Conservation (phyloP, 2,888 invertebrate genomes). For the Andricus quercusramuli region DNA sequence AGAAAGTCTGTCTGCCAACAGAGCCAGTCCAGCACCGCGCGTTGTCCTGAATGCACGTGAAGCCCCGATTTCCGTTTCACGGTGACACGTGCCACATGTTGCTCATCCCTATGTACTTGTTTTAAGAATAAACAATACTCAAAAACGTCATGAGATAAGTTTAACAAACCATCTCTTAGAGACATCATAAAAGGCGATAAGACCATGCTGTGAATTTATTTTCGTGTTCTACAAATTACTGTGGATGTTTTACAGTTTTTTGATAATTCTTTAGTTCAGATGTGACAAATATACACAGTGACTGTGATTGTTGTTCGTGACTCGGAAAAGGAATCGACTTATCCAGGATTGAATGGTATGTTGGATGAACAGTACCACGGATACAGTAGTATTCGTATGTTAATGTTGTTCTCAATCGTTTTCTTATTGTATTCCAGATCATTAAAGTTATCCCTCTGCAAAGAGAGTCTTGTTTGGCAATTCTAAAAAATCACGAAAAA, state of each 20-base stretch:
- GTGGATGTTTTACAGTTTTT: neutral
- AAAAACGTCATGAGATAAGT: neutral
- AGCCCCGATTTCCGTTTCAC: neutral
- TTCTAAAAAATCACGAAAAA: too few species aligned
- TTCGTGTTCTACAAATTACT: neutral
- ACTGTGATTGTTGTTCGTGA: conserved; percentile 32
- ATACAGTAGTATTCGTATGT: neutral
- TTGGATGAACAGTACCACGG: neutral
- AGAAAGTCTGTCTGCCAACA: conserved; percentile 44
- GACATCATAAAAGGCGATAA: neutral
- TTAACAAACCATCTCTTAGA: neutral
- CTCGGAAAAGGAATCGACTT: conserved; percentile 7
- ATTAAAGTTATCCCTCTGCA: too few species aligned
- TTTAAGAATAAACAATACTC: neutral
- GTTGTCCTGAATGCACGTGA: conserved; percentile 41
- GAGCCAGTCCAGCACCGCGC: conserved; percentile 45
- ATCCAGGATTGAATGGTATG: conserved; percentile 26
- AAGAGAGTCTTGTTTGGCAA: too few species aligned
- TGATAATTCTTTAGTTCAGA: neutral
- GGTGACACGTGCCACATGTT: conserved; percentile 33
- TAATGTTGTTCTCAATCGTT: neutral
- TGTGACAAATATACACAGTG: conserved; percentile 17
- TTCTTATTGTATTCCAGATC: too few species aligned
- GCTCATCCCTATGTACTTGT: neutral
- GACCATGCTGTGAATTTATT: neutral